These are phyloP conservation scores for Polypedilum pembai DNA, from an alignment of 1,140 invertebrate species.

Conservation along the genomic window DNA sequence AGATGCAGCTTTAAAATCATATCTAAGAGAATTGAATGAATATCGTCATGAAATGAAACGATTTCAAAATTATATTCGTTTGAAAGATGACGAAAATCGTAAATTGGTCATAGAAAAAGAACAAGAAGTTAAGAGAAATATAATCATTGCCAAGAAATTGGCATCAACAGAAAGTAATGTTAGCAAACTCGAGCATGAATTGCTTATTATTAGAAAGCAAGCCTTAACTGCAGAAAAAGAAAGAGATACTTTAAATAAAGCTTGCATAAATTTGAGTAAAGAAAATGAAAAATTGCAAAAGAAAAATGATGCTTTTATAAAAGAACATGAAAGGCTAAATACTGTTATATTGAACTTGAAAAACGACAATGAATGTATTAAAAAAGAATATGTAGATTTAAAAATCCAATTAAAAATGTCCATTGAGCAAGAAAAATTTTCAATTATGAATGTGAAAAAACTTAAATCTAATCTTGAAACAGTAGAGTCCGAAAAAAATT, in stretches of 20 bases:
- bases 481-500: neutral
- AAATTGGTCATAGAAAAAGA: neutral
- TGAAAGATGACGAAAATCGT: neutral
- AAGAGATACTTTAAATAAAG: conserved; percentile 20
- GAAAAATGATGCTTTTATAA: neutral
- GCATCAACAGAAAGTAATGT: neutral
- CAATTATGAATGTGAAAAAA: neutral
- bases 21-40: neutral
- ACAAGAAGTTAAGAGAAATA: neutral
- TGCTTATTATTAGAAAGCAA: neutral
- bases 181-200: neutral
- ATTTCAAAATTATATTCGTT: neutral
- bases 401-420: neutral
- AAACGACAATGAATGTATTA: neutral
- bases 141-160: neutral
- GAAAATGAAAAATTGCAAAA: neutral
- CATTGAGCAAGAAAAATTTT: neutral
- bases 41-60: neutral
- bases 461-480: neutral
- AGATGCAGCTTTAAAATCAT: neutral
- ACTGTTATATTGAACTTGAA: neutral
- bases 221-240: conserved; percentile 31
- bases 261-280: conserved; percentile 30
- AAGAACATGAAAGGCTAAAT: neutral
- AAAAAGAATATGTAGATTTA: neutral